phyloP scores from a whole-genome alignment of 2,113 vertebrate species.

The Lycocorax pyrrhopterus region DNA sequence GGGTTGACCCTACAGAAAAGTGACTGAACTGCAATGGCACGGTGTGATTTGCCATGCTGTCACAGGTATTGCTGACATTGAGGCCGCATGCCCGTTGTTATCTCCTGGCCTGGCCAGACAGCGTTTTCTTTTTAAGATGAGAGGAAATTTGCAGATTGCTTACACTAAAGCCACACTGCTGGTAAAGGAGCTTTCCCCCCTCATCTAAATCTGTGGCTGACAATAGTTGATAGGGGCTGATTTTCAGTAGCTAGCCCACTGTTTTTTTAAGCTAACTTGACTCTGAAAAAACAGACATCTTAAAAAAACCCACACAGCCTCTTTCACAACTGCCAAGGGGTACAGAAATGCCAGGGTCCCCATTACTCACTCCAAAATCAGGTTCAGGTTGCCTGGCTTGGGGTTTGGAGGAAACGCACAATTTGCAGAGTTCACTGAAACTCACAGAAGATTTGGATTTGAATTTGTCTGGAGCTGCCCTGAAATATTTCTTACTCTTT shows the following conservation, averaged over 20 bases:
- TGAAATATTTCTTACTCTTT: background rate
- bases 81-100: background rate
- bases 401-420: background rate
- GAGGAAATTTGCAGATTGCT: background rate
- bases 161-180: background rate
- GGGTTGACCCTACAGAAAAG: background rate
- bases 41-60: background rate
- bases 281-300: background rate
- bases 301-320: background rate
- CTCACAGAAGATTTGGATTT: background rate
- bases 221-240: background rate
- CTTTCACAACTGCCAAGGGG: background rate
- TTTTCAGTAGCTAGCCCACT: background rate
- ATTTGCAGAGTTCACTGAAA: background rate
- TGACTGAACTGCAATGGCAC: background rate
- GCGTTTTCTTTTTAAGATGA: background rate
- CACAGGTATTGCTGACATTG: background rate
- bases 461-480: conserved; percentile 7
- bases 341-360: background rate
- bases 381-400: background rate
- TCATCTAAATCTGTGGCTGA: background rate
- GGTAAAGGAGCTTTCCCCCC: background rate
- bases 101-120: background rate
- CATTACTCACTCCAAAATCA: background rate
- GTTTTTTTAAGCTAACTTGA: background rate